Percentiles rank a stretch among this genome's conserved stretches.
Conservation (phyloP, 1,140 invertebrate species). For the Microplitis demolitor region DNA sequence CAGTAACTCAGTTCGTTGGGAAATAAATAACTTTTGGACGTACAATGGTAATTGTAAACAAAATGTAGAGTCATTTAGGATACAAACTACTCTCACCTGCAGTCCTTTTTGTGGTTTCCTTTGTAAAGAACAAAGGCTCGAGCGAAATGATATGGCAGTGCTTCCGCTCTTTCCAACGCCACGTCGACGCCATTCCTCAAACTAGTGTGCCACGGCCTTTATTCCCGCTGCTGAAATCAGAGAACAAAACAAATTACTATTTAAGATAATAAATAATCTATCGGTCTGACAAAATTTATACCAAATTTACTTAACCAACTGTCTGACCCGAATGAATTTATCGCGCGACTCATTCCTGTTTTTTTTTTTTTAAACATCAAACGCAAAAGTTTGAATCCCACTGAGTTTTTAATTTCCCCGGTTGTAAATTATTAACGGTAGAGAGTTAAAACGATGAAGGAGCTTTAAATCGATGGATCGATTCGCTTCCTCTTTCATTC, state of each 20-base stretch:
- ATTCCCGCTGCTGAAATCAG: slow-evolving; percentile 39
- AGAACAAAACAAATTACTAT: not conserved
- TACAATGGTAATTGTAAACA: not conserved
- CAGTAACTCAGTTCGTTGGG: too few species aligned
- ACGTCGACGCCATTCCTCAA: slow-evolving; percentile 60
- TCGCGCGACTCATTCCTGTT: too few species aligned
- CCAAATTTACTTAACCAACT: too few species aligned
- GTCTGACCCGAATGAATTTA: too few species aligned
- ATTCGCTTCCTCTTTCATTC: not conserved
- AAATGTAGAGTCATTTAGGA: not conserved
- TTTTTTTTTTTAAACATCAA: too few species aligned
- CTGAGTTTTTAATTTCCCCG: too few species aligned
- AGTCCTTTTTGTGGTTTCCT: slow-evolving; percentile 53
- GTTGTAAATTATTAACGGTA: not conserved
- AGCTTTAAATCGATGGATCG: not conserved
- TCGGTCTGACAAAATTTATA: too few species aligned
- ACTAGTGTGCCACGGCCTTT: slow-evolving; percentile 46
- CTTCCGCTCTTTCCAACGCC: slow-evolving; percentile 59
- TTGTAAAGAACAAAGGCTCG: slow-evolving; percentile 55
- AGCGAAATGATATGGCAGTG: slow-evolving; percentile 58
- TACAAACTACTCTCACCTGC: slow-evolving; percentile 43
- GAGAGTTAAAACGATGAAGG: not conserved
- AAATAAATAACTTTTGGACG: too few species aligned
- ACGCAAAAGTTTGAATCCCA: too few species aligned
- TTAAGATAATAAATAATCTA: not conserved